Conservation (phyloP, 2,797 vertebrate genomes). For the Malacoctenus gilli region DNA sequence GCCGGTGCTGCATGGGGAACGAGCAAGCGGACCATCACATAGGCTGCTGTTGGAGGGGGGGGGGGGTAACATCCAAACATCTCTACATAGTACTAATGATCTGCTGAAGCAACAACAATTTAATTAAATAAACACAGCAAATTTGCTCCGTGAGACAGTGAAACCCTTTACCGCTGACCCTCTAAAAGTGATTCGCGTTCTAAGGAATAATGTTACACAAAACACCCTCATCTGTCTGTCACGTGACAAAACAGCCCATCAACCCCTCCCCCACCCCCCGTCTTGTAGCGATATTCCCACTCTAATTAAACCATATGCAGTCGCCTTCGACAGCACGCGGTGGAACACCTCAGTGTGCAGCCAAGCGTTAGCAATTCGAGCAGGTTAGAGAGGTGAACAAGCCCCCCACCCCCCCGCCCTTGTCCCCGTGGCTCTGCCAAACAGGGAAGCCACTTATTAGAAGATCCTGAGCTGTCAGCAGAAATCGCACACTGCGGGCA, state of each 20-base stretch:
- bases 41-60: too few species aligned
- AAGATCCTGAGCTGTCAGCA: conserved; percentile 62
- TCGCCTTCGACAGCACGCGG: conserved; percentile 31
- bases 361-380: conserved; percentile 25
- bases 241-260: conserved; percentile 36
- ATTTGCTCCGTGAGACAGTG: too few species aligned
- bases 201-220: too few species aligned
- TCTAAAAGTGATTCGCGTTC: too few species aligned
- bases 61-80: too few species aligned
- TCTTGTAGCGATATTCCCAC: conserved; percentile 29
- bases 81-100: too few species aligned
- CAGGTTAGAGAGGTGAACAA: conserved; percentile 55
- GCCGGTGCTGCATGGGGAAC: too few species aligned
- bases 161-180: too few species aligned
- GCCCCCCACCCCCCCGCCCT: background rate
- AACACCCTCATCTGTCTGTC: too few species aligned
- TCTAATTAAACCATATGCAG: conserved; percentile 52
- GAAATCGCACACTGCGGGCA: conserved; percentile 33
- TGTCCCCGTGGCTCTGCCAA: conserved; percentile 34
- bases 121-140: too few species aligned
- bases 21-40: too few species aligned
- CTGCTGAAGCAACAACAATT: conserved; percentile 21
- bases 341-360: conserved; percentile 31
- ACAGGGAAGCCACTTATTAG: conserved; percentile 61
- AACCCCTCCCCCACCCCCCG: conserved; percentile 14